These are phyloP conservation scores for Noturus placidus DNA, from an alignment of 2,113 vertebrate species.

Conservation along the genomic window DNA sequence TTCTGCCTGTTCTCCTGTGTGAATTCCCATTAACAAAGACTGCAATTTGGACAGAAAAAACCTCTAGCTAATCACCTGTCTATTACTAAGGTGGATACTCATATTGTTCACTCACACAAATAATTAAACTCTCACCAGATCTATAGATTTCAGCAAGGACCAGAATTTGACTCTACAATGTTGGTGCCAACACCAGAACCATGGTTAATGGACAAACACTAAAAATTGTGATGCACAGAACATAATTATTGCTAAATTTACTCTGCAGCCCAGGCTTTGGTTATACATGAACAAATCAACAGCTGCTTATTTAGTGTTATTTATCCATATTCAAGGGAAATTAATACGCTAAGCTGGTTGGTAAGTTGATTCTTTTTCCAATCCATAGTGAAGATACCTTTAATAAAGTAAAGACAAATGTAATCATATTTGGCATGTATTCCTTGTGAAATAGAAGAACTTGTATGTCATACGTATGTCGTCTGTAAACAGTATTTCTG, in stretches of 20 bases:
- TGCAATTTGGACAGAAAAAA: constrained; percentile 37
- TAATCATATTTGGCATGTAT: neutral
- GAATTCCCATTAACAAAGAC: neutral
- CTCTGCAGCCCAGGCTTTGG: neutral
- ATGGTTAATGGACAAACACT: no score
- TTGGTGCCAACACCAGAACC: no score
- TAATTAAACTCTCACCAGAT: neutral
- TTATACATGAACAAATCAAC: neutral
- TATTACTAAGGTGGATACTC: constrained; percentile 54
- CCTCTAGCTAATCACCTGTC: constrained; percentile 49
- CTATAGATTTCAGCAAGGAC: neutral
- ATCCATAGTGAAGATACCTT: neutral
- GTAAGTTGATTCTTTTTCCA: neutral
- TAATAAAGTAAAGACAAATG: neutral
- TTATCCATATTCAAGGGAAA: neutral
- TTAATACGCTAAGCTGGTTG: neutral
- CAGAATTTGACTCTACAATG: neutral
- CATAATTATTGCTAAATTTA: no score
- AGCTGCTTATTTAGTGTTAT: neutral
- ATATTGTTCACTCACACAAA: constrained; percentile 58
- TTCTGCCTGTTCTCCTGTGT: constrained; percentile 36
- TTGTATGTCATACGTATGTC: neutral
- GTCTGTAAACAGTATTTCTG: neutral
- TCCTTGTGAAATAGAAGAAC: neutral
- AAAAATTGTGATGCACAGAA: no score